Percentiles rank a stretch among this genome's conserved stretches.
phyloP scores from a whole-genome alignment of 2,888 invertebrate genomes.

The Biston betularia region DNA sequence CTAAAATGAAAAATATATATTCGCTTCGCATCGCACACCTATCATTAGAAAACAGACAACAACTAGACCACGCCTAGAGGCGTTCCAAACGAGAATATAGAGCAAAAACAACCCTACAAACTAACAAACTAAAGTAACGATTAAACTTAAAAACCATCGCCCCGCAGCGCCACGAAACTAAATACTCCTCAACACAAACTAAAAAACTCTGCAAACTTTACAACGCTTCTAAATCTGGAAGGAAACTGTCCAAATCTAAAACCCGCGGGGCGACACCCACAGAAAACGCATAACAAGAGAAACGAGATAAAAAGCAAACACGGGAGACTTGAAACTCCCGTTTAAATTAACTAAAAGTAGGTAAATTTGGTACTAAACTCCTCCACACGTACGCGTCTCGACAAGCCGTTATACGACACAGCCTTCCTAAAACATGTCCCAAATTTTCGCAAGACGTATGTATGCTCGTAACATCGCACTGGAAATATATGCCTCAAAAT shows the following conservation, averaged over 20 bases:
- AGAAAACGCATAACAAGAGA: conserved; percentile 56
- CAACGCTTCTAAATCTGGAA: conserved; percentile 48
- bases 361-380: conserved; percentile 41
- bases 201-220: conserved; percentile 66
- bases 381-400: conserved; percentile 31
- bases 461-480: background rate
- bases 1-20: conserved; percentile 45
- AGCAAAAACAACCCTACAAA: conserved; percentile 75
- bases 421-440: conserved; percentile 18
- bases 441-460: too few species aligned
- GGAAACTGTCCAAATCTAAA: conserved; percentile 64
- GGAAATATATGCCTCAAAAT: background rate
- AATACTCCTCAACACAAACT: conserved; percentile 67
- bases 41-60: conserved; percentile 66
- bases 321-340: conserved; percentile 61
- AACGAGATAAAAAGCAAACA: conserved; percentile 52
- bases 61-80: conserved; percentile 61
- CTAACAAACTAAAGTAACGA: conserved; percentile 59
- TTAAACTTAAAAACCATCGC: conserved; percentile 51
- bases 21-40: conserved; percentile 46
- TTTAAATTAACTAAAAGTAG: conserved; percentile 28
- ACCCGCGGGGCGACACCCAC: conserved; percentile 60
- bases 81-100: conserved; percentile 48
- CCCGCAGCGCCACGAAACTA: conserved; percentile 67
- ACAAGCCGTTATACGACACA: conserved; percentile 44